These are phyloP conservation scores for Episyrphus balteatus DNA, from an alignment of 1,140 invertebrate genomes.

Conservation along the genomic window DNA sequence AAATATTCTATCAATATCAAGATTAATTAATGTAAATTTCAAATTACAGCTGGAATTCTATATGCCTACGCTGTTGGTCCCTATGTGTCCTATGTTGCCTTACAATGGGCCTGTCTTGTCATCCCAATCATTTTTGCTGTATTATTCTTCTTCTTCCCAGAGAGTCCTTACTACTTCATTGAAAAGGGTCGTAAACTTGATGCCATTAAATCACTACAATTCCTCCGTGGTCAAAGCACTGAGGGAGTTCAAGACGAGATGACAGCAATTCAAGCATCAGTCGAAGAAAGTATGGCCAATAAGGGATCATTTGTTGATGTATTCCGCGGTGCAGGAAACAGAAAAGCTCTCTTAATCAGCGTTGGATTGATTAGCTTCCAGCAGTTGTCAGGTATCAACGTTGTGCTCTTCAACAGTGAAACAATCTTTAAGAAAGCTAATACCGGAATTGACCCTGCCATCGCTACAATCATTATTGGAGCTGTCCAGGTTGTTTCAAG, in stretches of 20 bases:
- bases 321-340: slow-evolving; percentile 43
- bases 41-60: slow-evolving; percentile 56
- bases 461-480: slow-evolving; percentile 68
- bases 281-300: slow-evolving; percentile 40
- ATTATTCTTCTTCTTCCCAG: slow-evolving; percentile 59
- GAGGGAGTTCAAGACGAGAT: slow-evolving; percentile 41
- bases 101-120: slow-evolving; percentile 47
- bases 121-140: slow-evolving; percentile 50
- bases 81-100: slow-evolving; percentile 47
- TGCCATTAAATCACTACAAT: slow-evolving; percentile 48
- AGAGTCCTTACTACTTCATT: slow-evolving; percentile 60
- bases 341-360: slow-evolving; percentile 56
- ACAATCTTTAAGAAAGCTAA: slow-evolving; percentile 56
- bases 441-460: slow-evolving; percentile 43
- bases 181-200: slow-evolving; percentile 42
- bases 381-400: slow-evolving; percentile 73
- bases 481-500: slow-evolving; percentile 54
- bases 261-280: slow-evolving; percentile 36
- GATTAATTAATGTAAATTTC: not conserved
- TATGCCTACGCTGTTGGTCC: slow-evolving; percentile 62
- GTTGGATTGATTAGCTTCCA: slow-evolving; percentile 61
- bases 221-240: slow-evolving; percentile 45
- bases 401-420: slow-evolving; percentile 70
- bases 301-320: slow-evolving; percentile 45
- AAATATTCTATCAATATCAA: not conserved